Evolutionary conservation across 2,888 invertebrate species (phyloP), one percentile per base, ranked within the genome.

Genomic region (Branchellion lobata): DNA sequence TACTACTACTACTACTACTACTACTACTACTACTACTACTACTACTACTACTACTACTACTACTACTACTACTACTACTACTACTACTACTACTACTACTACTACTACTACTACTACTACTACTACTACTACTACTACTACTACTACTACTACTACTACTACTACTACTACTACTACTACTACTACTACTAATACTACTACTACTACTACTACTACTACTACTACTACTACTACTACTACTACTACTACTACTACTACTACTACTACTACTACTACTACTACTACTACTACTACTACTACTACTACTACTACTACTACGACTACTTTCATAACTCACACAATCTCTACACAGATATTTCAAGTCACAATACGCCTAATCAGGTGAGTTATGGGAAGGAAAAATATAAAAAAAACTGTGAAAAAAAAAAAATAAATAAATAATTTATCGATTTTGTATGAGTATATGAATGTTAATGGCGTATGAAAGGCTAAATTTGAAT

Each of bases 171-270:
- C 31, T 69, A 14, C 27, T 69, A 69, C 27, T 69, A 69, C 24
- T 69, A 69, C 31, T 69, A 21, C 27, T 69, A 31, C 21, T 69
- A 24, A 5, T 33, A 69, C 24, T 33, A 29, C 31, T 69, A 34
- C 27, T 69, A 33, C 31, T 69, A 69, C 31, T 69, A 69, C 31
- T 69, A 69, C 31, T 69, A 69, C 31, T 69, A 34, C 24, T 33
- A 34, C 34, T 69, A 69, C 69, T 69, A 34, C 34, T 33, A 34
- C 69, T 34, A 69, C 69, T 69, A 69, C 31, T 69, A 34, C 34
- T 69, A 34, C 69, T 34, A 69, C 69, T 69, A 69, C 69, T 69
- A 69, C 69, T 69, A 34, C 69, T 69, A 69, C 69, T 69, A 69
- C 69, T 69, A 34, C 31, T 69, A 34, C 31, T 69, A 69, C 69